phyloP scores from a whole-genome alignment of 2,888 invertebrate genomes.

The Congeria kusceri region DNA sequence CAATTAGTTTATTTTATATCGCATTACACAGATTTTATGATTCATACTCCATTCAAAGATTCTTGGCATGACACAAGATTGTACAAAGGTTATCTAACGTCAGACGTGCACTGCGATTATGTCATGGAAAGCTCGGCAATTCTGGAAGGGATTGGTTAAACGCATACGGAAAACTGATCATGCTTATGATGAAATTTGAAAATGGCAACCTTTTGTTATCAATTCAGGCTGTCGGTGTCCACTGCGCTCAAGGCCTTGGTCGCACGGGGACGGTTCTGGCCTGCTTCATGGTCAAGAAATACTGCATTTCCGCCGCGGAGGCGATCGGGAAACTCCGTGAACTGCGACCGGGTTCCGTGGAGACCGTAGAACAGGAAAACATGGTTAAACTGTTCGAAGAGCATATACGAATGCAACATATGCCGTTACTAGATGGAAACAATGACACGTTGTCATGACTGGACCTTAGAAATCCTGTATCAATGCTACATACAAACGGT shows the following conservation, averaged over 20 bases:
- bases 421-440: too few relatives aligned
- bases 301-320: conserved; percentile 81
- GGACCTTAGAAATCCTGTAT: too few relatives aligned
- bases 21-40: too few relatives aligned
- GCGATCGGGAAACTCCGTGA: conserved; percentile 76
- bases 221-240: conserved; percentile 89
- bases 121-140: too few relatives aligned
- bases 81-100: too few relatives aligned
- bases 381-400: conserved; percentile 18
- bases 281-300: conserved; percentile 90
- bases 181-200: neutral
- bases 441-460: too few relatives aligned
- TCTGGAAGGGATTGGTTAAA: neutral
- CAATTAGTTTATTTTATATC: too few relatives aligned
- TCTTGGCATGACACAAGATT: too few relatives aligned
- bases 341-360: conserved; percentile 83
- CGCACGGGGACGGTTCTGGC: conserved; percentile 91
- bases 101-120: too few relatives aligned
- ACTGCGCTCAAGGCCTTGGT: conserved; percentile 90
- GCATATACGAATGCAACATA: too few relatives aligned
- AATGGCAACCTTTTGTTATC: conserved; percentile 19
- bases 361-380: conserved; percentile 83
- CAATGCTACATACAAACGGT: neutral
- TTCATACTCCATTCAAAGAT: too few relatives aligned
- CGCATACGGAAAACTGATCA: neutral